Evolutionary conservation across 2,797 vertebrate species (phyloP).

Genomic region (Neopelma chrysocephalum): DNA sequence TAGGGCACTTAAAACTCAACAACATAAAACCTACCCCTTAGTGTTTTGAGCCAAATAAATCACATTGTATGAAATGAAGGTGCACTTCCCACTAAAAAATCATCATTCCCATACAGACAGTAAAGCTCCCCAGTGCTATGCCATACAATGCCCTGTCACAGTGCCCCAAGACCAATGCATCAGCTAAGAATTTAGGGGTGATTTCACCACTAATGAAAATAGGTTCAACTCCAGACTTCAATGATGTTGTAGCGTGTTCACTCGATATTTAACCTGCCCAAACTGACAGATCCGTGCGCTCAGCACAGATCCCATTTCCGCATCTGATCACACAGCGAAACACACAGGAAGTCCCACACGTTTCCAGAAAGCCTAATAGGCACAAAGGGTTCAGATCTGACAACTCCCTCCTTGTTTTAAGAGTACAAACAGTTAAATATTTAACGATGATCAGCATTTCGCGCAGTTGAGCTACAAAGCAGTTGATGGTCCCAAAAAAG

Average conservation of each 20-base stretch:
- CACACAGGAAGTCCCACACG: rapidly evolving
- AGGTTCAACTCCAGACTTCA: background rate
- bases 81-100: background rate
- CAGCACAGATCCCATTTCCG: background rate
- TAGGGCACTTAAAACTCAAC: background rate
- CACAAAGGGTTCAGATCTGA: background rate
- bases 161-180: background rate
- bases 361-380: background rate
- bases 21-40: background rate
- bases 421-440: background rate
- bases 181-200: background rate
- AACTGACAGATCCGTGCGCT: background rate
- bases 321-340: background rate
- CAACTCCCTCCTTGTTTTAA: background rate
- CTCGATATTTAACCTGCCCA: background rate
- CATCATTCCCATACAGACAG: background rate
- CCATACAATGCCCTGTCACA: background rate
- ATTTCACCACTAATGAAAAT: background rate
- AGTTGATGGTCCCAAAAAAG: background rate
- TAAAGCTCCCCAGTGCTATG: background rate
- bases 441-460: background rate
- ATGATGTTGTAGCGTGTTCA: rapidly evolving
- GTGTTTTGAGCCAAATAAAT: background rate
- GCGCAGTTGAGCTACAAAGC: background rate
- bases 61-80: background rate